A percentile compares a stretch with the other conserved stretches of the same genome.
Evolutionary conservation across 2,888 invertebrate species (phyloP).

Genomic region (Noctua fimbriata): DNA sequence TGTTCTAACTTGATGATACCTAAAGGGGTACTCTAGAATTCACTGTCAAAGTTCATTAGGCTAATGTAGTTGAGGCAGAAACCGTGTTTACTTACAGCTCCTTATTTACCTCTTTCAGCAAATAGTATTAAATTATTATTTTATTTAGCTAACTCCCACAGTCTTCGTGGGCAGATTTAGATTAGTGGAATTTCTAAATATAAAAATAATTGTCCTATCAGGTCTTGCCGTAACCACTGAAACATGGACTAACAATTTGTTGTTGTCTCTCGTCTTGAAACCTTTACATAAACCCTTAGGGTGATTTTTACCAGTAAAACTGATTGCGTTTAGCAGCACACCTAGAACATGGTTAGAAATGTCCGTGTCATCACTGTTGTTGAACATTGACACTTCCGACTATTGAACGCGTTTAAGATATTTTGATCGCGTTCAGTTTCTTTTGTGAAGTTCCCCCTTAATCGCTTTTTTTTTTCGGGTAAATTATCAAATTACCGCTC

Average conservation of each 20-base stretch:
- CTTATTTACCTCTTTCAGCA: background rate
- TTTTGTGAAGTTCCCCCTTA: too few species aligned
- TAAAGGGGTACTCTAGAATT: background rate
- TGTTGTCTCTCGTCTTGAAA: background rate
- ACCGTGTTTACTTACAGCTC: constrained; percentile 1
- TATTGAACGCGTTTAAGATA: background rate
- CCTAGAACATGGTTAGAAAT: too few species aligned
- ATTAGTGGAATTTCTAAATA: constrained; percentile 7
- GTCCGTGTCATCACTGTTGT: background rate
- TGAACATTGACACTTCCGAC: background rate
- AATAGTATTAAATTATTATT: constrained; percentile 20
- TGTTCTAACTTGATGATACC: background rate
- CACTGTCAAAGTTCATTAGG: background rate
- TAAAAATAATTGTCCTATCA: constrained; percentile 13
- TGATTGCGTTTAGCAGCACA: background rate
- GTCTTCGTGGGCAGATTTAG: constrained; percentile 15
- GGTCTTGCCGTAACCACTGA: background rate
- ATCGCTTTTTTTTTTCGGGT: too few species aligned
- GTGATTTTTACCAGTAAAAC: background rate
- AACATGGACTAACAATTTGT: background rate
- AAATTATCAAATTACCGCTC: too few species aligned
- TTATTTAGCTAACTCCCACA: constrained; percentile 14
- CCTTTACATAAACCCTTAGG: background rate
- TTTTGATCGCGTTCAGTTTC: background rate
- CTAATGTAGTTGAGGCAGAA: constrained; percentile 7